Evolutionary conservation across 2,797 vertebrate genomes (phyloP), one percentile per base, ranked within the genome.

Genomic region (Gorsachius magnificus): DNA sequence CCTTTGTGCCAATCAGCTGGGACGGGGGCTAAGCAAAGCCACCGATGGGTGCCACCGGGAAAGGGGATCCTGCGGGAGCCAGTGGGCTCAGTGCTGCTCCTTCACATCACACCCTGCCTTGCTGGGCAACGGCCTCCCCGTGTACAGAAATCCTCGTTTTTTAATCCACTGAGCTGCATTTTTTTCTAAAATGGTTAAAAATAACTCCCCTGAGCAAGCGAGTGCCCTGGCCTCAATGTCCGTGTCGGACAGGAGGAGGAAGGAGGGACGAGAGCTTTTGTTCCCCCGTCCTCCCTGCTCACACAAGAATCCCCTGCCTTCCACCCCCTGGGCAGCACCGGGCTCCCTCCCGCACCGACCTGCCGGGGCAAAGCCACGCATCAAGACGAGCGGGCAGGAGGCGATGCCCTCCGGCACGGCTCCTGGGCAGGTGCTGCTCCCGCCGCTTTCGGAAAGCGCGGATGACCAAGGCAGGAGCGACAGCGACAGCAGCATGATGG

Each of bases 11-110:
- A 0, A 7, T 11, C 46, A 13, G 16, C 7, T 70, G 72, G 29
- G 14, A 87, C 0, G 0, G 2, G 35, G 21, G 6, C n/a, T 19
- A 51, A 29, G 58, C 69, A 63, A 71, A 86, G n/a, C 45, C 31
- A 31, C 4, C 0, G 5, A 33, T 0, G 8, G 61, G 22, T 51
- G 61, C 54, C 68, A 45, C 45, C 0, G 0, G n/a, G 24, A 36
- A 1, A 54, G 33, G 21, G 38, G 72, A 4, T 92, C 46, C 80
- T 3, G 36, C 0, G 0, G 53, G 48, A 25, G 5, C 4, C 3
- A 2, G 29, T 8, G 53, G 65, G 57, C 38, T 83, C 45, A 3
- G n/a, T 7, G n/a, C 13, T 75, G 63, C n/a, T 41, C 36, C 14
- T 45, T 63, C 35, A 41, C 50, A 70, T 57, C 82, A 54, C 35